A percentile compares a stretch with the other conserved stretches of the same genome.
Conservation (phyloP, 2,888 invertebrate genomes). For the Chrysopilus asiliformis region DNA sequence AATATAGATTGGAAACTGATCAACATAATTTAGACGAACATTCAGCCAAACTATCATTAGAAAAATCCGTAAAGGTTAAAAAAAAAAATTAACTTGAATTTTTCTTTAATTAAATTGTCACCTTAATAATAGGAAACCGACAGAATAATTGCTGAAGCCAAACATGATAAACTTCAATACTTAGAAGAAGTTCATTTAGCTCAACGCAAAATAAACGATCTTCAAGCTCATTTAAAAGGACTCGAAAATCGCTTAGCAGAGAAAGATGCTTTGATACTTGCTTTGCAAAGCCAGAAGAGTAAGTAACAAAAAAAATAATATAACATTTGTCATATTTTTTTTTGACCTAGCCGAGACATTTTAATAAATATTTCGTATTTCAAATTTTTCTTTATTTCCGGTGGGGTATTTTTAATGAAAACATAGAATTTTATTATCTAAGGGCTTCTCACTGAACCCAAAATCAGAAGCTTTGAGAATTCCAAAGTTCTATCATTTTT, state of each 20-base stretch:
- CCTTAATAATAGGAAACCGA: constrained; percentile 53
- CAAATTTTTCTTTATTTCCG: no score
- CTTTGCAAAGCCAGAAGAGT: constrained; percentile 57
- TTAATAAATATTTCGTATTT: no score
- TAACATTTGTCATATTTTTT: no score
- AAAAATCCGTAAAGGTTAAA: no score
- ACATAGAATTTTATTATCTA: no score
- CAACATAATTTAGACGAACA: constrained; percentile 73
- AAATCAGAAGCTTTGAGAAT: no score
- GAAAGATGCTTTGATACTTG: constrained; percentile 80
- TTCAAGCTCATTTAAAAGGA: constrained; percentile 76
- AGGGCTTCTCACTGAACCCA: no score
- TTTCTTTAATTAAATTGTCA: neutral
- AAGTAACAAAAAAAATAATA: no score
- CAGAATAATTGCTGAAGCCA: constrained; percentile 70
- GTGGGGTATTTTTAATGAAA: no score
- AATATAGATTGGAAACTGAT: constrained; percentile 57
- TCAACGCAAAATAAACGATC: constrained; percentile 71
- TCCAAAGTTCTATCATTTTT: no score
- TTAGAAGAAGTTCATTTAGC: constrained; percentile 81
- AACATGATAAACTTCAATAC: constrained; percentile 73
- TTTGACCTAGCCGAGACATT: no score
- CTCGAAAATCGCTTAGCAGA: constrained; percentile 78
- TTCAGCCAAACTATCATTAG: constrained; percentile 57
- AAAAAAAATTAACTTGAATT: no score